Evolutionary conservation across 2,113 vertebrate species (phyloP).

Genomic region (Crotalus viridis): DNA sequence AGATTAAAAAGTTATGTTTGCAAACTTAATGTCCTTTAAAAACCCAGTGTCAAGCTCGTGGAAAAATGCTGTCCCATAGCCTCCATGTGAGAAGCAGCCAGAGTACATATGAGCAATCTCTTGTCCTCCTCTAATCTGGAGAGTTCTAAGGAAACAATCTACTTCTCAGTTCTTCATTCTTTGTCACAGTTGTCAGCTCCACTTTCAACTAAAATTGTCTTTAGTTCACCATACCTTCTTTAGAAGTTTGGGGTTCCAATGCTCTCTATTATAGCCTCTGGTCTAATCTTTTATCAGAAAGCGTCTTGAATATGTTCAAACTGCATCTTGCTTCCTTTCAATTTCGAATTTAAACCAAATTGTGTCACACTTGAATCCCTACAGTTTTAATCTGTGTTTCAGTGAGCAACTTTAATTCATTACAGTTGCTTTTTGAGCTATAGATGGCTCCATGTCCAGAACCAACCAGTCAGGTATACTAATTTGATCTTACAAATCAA

Average conservation of each 20-base stretch:
- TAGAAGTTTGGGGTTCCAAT: neutral
- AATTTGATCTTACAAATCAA: neutral
- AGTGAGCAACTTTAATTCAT: neutral
- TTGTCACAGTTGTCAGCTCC: neutral
- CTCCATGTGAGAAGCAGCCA: neutral
- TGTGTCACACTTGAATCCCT: neutral
- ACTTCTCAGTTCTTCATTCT: neutral
- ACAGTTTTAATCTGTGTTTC: neutral
- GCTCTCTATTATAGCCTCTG: neutral
- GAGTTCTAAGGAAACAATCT: neutral
- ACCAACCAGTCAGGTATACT: neutral
- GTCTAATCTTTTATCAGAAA: neutral
- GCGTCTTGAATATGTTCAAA: neutral
- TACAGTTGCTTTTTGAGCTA: neutral
- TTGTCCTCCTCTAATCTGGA: neutral
- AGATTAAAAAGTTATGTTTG: neutral
- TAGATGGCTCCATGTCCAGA: neutral
- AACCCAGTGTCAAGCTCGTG: neutral
- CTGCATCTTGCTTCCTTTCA: neutral
- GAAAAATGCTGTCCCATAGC: neutral
- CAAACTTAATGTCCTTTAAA: neutral
- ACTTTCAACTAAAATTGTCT: neutral
- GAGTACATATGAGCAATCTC: neutral
- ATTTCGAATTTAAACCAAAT: neutral
- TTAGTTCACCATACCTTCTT: neutral